Base-by-base conservation (phyloP, 2,797 vertebrate genomes). In the Psittacula echo region DNA sequence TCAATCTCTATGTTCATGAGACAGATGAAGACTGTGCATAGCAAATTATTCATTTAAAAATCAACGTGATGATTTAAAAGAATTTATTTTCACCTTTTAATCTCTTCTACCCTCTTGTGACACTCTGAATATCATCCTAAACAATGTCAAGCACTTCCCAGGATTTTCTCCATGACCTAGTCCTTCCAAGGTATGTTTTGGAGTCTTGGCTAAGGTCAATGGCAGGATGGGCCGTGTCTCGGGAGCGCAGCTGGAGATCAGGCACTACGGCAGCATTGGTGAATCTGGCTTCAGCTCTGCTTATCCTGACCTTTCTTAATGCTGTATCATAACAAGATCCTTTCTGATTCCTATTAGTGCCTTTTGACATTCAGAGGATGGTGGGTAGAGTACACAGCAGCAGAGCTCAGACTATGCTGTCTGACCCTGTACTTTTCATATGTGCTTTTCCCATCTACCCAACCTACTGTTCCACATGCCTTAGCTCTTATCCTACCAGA, bases 181-280 rank as follows among this genome's bases (percentile, higher is more conserved):
- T 24, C 37, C 23, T 74, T 44, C n/a, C 54, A 20, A 56, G 58
- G 3, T 7, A 37, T 0, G 3, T 73, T 66, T 51, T 0, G 0
- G 23, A 34, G 61, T 26, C 64, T 64, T 24, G 72, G 72, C 72
- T 77, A 19, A 39, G 44, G 64, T 58, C 62, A 64, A 51, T 22
- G 2, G 5, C 18, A 18, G 68, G 45, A 34, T n/a, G 61, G 29
- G 50, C 54, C 0, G 0, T 16, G 13, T 48, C 37, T 56, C 20
- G 24, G 82, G 41, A 87, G 29, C 1, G 0, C 0, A 4, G 18
- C 60, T 60, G 64, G 60, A 76, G 50, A 34, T 39, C 19, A 19
- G 48, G 32, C 3, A 3, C n/a, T 48, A 34, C 0, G 0, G 83
- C 27, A 60, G 66, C 45, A 2, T 10, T 10, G 42, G 5, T 18